Percentiles rank a stretch among this genome's conserved stretches.
phyloP scores from a whole-genome alignment of 2,888 invertebrate species.

The Sipha maydis region DNA sequence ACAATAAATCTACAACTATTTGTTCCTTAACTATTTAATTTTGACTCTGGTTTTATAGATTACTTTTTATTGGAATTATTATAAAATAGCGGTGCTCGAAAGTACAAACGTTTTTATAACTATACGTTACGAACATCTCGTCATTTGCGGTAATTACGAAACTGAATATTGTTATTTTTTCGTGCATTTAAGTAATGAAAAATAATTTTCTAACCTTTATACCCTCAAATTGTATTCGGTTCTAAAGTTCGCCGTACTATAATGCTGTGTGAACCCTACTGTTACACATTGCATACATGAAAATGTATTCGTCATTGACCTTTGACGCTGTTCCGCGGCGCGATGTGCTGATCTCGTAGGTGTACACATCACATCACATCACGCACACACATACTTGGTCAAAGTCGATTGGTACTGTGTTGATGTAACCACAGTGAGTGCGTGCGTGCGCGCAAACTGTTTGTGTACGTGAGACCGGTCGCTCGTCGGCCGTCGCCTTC shows the following conservation, averaged over 20 bases:
- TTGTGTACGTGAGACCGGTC: constrained; percentile 46
- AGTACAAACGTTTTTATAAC: background rate
- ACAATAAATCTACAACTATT: no score
- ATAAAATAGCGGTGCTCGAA: background rate
- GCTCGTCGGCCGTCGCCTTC: background rate
- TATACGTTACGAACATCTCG: no score
- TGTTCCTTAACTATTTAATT: no score
- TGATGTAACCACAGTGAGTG: background rate
- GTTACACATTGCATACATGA: constrained; percentile 1
- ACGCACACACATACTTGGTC: constrained; percentile 26
- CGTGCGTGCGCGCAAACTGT: background rate
- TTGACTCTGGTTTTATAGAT: no score
- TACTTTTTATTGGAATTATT: background rate
- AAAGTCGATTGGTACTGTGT: constrained; percentile 33
- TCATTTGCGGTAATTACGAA: background rate
- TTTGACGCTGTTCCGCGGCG: constrained; percentile 12
- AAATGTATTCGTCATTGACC: constrained; percentile 56
- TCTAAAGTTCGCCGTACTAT: constrained; percentile 44
- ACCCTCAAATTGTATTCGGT: constrained; percentile 29
- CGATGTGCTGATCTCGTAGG: constrained; percentile 34
- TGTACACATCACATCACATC: background rate
- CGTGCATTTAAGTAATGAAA: constrained; percentile 5
- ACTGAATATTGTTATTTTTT: background rate
- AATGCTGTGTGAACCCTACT: background rate
- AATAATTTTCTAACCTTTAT: constrained; percentile 43